A percentile compares a stretch with the other conserved stretches of the same genome.
Conservation (phyloP, 2,113 vertebrate genomes). For the Melanocharis versteri region DNA sequence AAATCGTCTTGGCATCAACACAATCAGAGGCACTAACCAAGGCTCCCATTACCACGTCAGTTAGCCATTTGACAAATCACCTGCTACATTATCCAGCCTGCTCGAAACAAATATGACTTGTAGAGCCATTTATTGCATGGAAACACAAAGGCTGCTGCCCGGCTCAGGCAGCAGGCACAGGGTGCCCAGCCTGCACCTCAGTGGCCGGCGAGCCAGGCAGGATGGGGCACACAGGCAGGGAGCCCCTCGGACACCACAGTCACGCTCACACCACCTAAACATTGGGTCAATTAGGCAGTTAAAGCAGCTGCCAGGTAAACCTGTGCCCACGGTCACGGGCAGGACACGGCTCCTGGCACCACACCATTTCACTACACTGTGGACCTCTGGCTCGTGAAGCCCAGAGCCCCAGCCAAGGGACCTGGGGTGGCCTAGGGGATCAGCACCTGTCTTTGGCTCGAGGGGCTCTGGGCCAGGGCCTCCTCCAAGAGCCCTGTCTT, state of each 20-base stretch:
- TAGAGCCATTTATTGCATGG: neutral
- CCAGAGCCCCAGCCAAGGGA: neutral
- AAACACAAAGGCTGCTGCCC: accelerated
- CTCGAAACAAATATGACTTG: neutral
- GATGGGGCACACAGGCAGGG: neutral
- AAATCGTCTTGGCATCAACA: too few relatives aligned
- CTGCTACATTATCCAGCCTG: neutral
- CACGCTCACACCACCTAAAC: neutral
- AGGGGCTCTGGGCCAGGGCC: neutral
- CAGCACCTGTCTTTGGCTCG: accelerated
- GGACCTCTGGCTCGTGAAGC: accelerated
- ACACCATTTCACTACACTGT: accelerated
- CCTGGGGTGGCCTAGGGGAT: accelerated
- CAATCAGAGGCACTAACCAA: neutral
- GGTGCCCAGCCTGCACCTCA: accelerated
- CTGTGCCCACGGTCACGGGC: accelerated
- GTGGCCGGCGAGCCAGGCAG: accelerated
- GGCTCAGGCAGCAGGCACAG: accelerated
- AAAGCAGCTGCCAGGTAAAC: neutral
- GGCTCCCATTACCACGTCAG: neutral
- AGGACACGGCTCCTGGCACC: neutral
- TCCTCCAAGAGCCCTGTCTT: neutral
- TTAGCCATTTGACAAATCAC: neutral
- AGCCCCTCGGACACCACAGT: accelerated
- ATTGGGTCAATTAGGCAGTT: accelerated